Evolutionary conservation across 2,113 vertebrate species (phyloP), one percentile per base, ranked within the genome.

Genomic region (Erythrocebus patas): DNA sequence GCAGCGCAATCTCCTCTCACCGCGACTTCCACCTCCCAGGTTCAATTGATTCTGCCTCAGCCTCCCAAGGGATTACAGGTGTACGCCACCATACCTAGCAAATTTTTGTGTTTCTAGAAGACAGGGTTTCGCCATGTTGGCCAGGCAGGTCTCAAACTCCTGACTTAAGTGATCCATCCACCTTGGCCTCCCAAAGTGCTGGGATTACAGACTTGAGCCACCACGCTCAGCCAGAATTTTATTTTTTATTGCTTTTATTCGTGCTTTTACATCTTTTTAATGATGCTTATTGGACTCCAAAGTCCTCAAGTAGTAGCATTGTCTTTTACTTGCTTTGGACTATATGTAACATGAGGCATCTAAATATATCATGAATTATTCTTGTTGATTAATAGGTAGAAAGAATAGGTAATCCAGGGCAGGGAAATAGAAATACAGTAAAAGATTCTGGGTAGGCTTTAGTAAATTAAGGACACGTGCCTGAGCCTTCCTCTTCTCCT

Each of bases 401-500:
- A 83, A 76, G 52, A 93, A 48, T 61, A 82, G 35, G 40, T 35
- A 52, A 1, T 86, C 43, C 30, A 85, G 61, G 68, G 50, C 6
- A 76, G 61, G 30, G 50, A 88, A 85, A n/a, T 38, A 79, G 73
- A 90, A 75, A 70, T 76, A 55, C 35, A 66, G 9, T 38, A 57
- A 55, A 16, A 95, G 32, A 61, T 88, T 85, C 3, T 94, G 79
- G 7, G 16, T 79, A 50, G 76, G 10, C 55, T 75, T 84, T 66
- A 18, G 6, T 84, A 43, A 45, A 25, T 59, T 73, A 83, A 92
- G 78, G 57, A 45, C 12, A 5, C 52, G 38, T 16, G 61, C 59
- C 23, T 96, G 79, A 95, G 57, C 45, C 83, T 97, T 95, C 89
- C 81, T 17, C 5, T 97, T 97, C 95, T 97, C 35, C 86, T 92